A percentile compares a stretch with the other conserved stretches of the same genome.
These are phyloP conservation scores for Mormyrus iriodes DNA, from an alignment of 2,113 vertebrate species.

Conservation along the genomic window DNA sequence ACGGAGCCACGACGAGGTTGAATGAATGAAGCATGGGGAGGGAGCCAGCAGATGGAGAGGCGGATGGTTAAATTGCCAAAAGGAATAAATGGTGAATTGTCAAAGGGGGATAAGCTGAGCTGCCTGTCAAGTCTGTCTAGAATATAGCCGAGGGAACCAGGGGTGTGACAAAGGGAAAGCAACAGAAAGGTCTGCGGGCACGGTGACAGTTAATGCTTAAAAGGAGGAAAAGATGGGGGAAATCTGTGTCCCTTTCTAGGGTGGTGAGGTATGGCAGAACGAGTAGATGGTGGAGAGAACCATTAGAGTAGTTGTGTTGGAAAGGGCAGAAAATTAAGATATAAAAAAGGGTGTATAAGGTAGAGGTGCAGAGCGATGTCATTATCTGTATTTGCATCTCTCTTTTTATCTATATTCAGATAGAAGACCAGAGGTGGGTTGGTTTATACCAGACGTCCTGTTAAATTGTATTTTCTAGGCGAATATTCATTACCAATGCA, in stretches of 20 bases:
- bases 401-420: background rate
- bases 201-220: background rate
- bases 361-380: background rate
- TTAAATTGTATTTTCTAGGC: background rate
- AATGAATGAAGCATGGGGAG: background rate
- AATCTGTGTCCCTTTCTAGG: background rate
- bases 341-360: background rate
- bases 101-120: background rate
- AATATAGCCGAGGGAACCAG: background rate
- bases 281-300: background rate
- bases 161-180: background rate
- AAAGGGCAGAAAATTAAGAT: background rate
- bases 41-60: background rate
- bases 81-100: constrained; percentile 6
- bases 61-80: background rate
- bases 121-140: background rate
- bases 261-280: background rate
- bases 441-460: background rate
- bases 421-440: background rate
- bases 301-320: background rate
- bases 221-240: background rate
- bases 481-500: background rate
- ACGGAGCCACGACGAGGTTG: background rate
- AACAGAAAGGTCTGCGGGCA: background rate
- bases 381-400: background rate